phyloP scores from a whole-genome alignment of 2,113 vertebrate species.

The Galemys pyrenaicus region DNA sequence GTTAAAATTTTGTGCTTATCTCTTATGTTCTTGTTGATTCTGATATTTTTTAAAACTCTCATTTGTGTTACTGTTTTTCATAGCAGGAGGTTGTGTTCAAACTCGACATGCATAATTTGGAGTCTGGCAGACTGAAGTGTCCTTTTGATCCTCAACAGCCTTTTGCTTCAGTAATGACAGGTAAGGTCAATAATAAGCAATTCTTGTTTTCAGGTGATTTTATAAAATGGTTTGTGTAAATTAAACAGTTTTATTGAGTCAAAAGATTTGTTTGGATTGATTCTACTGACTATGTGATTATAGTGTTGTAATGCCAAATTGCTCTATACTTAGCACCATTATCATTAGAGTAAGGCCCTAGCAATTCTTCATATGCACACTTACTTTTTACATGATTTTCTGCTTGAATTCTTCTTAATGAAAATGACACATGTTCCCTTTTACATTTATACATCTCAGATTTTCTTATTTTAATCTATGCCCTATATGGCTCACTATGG shows the following conservation, averaged over 20 bases:
- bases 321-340: background rate
- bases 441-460: background rate
- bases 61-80: constrained; percentile 49
- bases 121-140: constrained; percentile 96
- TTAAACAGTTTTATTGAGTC: background rate
- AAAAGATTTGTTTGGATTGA: constrained; percentile 1
- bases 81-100: constrained; percentile 89
- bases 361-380: background rate
- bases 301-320: background rate
- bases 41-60: background rate
- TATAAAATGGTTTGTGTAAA: background rate
- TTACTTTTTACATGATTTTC: background rate
- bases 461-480: background rate
- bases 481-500: background rate
- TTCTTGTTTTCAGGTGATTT: background rate
- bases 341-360: background rate
- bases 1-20: constrained; percentile 8
- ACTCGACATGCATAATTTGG: constrained; percentile 89
- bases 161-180: constrained; percentile 96
- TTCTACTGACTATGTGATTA: background rate
- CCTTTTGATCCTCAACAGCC: constrained; percentile 96
- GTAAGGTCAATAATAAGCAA: constrained; percentile 82
- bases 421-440: background rate
- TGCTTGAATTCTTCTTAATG: background rate
- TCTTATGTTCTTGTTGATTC: background rate